These are phyloP conservation scores for Tetranychus piercei DNA, from an alignment of 2,888 invertebrate species.

Conservation along the genomic window DNA sequence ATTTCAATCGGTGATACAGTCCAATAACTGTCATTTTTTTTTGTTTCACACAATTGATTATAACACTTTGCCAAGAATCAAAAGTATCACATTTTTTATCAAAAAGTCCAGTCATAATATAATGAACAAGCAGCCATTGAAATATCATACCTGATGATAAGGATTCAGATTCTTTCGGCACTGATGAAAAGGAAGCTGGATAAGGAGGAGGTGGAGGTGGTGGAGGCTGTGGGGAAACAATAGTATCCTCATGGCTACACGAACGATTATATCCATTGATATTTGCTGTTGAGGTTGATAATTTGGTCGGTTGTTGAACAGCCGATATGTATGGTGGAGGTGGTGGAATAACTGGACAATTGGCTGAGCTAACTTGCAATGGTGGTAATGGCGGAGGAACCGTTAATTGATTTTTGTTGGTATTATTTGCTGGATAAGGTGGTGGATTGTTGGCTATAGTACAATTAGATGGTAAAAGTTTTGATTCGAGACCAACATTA, in stretches of 20 bases:
- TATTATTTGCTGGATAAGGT: neutral
- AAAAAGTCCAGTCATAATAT: too few species aligned
- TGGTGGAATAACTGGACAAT: constrained; percentile 10
- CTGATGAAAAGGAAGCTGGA: constrained; percentile 14
- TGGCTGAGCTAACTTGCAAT: constrained; percentile 10
- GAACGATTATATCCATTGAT: neutral
- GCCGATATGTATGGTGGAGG: constrained; percentile 32
- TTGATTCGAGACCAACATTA: constrained; percentile 1
- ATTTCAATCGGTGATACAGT: too few species aligned
- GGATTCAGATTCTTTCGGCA: neutral
- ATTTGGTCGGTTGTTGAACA: constrained; percentile 18
- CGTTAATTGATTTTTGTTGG: neutral
- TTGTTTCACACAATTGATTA: too few species aligned
- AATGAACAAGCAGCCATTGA: too few species aligned
- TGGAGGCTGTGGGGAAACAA: constrained; percentile 18
- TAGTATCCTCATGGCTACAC: neutral
- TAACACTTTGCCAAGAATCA: too few species aligned
- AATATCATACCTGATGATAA: too few species aligned
- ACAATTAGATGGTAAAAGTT: neutral
- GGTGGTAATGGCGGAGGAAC: neutral
- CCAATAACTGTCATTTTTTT: too few species aligned
- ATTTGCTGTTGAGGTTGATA: constrained; percentile 16
- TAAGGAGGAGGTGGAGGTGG: constrained; percentile 27
- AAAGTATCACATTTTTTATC: too few species aligned
- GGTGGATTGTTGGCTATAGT: constrained; percentile 1